Percentiles rank a stretch among this genome's conserved stretches.
These are phyloP conservation scores for Sternotherus odoratus DNA, from an alignment of 2,797 vertebrate species.

Conservation along the genomic window DNA sequence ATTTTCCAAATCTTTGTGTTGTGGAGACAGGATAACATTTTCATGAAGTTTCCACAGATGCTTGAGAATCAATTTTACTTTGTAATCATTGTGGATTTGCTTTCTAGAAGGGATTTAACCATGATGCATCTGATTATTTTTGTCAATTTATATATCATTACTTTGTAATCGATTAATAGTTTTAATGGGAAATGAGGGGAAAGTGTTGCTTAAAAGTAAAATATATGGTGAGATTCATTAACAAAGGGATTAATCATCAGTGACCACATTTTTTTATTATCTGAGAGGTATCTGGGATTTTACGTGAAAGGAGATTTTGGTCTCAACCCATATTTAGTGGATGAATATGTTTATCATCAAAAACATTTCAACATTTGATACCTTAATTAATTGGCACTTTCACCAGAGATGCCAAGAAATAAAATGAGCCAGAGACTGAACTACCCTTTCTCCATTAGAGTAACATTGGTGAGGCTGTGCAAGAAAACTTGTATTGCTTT, in stretches of 20 bases:
- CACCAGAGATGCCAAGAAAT: neutral
- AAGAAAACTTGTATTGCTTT: too few relatives aligned
- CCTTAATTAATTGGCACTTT: neutral
- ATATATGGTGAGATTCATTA: neutral
- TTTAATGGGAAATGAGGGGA: neutral
- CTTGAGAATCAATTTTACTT: neutral
- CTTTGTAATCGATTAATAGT: neutral
- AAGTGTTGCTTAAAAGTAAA: neutral
- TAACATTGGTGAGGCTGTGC: too few relatives aligned
- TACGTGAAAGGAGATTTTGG: neutral
- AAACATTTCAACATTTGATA: too few relatives aligned
- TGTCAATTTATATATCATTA: neutral
- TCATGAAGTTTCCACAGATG: neutral
- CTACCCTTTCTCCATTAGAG: too few relatives aligned
- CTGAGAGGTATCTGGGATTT: neutral
- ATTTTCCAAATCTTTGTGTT: constrained; percentile 38
- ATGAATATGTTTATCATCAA: too few relatives aligned
- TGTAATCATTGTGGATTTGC: neutral
- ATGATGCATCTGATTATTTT: neutral
- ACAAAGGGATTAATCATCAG: neutral
- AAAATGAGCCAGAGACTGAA: neutral
- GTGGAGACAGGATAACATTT: constrained; percentile 25
- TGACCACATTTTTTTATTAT: neutral
- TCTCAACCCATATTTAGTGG: neutral
- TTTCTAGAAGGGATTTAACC: neutral